phyloP scores from a whole-genome alignment of 1,140 invertebrate genomes.

The Drosophila lacteicornis region DNA sequence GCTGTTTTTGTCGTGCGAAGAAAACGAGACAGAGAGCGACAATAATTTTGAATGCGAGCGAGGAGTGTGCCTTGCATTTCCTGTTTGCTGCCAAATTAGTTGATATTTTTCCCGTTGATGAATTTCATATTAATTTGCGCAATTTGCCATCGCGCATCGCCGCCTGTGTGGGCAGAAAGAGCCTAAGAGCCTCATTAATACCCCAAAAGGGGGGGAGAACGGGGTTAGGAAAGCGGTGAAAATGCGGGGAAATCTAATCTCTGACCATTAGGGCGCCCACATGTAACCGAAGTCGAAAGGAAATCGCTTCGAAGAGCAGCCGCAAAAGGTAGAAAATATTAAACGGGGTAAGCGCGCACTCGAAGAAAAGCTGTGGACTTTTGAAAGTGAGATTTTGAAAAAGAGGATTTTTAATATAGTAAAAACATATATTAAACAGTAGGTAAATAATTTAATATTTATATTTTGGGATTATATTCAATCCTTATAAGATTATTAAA shows the following conservation, averaged over 20 bases:
- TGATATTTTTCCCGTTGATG: slow-evolving; percentile 57
- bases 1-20: slow-evolving; percentile 57
- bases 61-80: slow-evolving; percentile 61
- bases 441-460: no score
- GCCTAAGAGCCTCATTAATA: slow-evolving; percentile 33
- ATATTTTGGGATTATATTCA: no score
- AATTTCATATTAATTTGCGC: slow-evolving; percentile 74
- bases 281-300: slow-evolving; percentile 23
- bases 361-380: background rate
- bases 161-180: slow-evolving; percentile 9
- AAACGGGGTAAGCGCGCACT: background rate
- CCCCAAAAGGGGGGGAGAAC: no score
- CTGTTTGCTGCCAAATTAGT: slow-evolving; percentile 71
- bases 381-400: background rate
- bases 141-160: slow-evolving; percentile 41
- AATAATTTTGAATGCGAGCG: slow-evolving; percentile 45
- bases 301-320: slow-evolving; percentile 16
- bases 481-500: background rate
- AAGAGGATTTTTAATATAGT: no score
- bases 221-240: background rate
- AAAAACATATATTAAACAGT: no score
- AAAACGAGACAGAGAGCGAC: slow-evolving; percentile 1
- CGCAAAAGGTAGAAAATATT: slow-evolving; percentile 6
- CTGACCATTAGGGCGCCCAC: slow-evolving; percentile 69
- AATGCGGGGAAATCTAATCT: slow-evolving; percentile 50